Conservation (phyloP, 2,888 invertebrate species). For the Dolichomitus sp. region DNA sequence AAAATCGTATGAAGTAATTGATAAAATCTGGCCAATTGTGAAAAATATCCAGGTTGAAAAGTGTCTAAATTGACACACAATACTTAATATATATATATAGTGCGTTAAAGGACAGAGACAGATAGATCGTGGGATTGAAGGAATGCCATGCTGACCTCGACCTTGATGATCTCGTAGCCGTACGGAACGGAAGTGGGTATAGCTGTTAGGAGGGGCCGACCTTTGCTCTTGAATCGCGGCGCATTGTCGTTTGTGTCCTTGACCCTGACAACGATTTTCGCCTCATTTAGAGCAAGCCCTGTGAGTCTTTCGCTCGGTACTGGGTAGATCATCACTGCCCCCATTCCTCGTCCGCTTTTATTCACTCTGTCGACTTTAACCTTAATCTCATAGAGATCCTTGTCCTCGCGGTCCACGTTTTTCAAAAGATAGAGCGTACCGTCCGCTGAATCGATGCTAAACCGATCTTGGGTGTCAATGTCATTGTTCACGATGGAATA, state of each 20-base stretch:
- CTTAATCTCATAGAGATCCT: slow-evolving; percentile 89
- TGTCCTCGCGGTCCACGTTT: slow-evolving; percentile 92
- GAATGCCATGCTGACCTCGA: slow-evolving; percentile 87
- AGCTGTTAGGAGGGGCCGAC: slow-evolving; percentile 93
- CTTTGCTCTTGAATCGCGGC: slow-evolving; percentile 92
- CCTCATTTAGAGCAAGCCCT: slow-evolving; percentile 91
- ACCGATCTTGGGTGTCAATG: slow-evolving; percentile 88
- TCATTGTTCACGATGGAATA: slow-evolving; percentile 90
- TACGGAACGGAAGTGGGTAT: slow-evolving; percentile 93
- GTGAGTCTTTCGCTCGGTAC: slow-evolving; percentile 91
- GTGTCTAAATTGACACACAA: no score
- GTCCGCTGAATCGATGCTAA: slow-evolving; percentile 92
- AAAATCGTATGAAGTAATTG: no score
- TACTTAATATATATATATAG: background rate
- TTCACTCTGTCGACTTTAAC: slow-evolving; percentile 87
- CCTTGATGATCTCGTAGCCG: slow-evolving; percentile 93
- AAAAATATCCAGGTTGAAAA: no score
- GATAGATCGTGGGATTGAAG: slow-evolving; percentile 10
- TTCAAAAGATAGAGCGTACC: slow-evolving; percentile 92
- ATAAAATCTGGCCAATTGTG: no score
- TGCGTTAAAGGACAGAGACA: background rate
- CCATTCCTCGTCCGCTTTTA: slow-evolving; percentile 89
- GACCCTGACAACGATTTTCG: slow-evolving; percentile 92
- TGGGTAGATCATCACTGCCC: slow-evolving; percentile 92
- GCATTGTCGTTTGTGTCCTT: slow-evolving; percentile 94